phyloP scores from a whole-genome alignment of 2,113 vertebrate genomes.

The Oenanthe oenanthe region DNA sequence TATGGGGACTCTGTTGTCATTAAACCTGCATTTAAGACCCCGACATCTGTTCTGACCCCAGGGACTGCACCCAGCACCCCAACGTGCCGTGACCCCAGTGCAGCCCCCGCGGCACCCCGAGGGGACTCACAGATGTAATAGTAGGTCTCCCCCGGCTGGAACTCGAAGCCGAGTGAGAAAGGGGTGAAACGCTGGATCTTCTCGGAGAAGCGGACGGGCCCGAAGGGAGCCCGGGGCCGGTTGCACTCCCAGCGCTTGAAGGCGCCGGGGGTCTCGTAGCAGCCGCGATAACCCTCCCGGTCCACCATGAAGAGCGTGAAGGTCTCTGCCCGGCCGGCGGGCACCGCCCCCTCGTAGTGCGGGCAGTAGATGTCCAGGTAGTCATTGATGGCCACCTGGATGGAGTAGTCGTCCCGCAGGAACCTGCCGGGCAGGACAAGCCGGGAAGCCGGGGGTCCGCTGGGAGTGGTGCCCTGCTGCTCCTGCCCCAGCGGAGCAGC shows the following conservation, averaged over 20 bases:
- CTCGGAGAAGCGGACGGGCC: conserved; percentile 77
- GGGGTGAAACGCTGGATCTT: conserved; percentile 83
- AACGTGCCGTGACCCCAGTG: fast-evolving
- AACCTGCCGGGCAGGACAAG: conserved; percentile 58
- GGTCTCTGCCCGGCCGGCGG: conserved; percentile 58
- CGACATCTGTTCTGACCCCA: neutral
- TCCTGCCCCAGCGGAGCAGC: neutral
- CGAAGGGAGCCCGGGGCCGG: conserved; percentile 66
- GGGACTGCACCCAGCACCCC: neutral
- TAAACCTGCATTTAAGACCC: neutral
- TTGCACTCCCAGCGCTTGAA: conserved; percentile 81
- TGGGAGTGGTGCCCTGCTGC: fast-evolving
- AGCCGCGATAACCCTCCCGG: conserved; percentile 68
- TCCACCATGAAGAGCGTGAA: conserved; percentile 79
- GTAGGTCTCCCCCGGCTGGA: conserved; percentile 77
- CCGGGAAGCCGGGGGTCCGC: neutral
- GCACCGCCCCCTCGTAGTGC: conserved; percentile 70
- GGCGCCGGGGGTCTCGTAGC: conserved; percentile 45
- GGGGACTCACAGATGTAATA: conserved; percentile 81
- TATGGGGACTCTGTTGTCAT: neutral
- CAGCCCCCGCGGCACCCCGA: neutral
- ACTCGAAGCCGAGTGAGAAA: conserved; percentile 79
- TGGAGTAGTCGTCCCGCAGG: conserved; percentile 69
- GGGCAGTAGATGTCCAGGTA: conserved; percentile 83
- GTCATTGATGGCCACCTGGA: conserved; percentile 78